Evolutionary conservation across 2,113 vertebrate genomes (phyloP).

Genomic region (Eurystomus gularis): DNA sequence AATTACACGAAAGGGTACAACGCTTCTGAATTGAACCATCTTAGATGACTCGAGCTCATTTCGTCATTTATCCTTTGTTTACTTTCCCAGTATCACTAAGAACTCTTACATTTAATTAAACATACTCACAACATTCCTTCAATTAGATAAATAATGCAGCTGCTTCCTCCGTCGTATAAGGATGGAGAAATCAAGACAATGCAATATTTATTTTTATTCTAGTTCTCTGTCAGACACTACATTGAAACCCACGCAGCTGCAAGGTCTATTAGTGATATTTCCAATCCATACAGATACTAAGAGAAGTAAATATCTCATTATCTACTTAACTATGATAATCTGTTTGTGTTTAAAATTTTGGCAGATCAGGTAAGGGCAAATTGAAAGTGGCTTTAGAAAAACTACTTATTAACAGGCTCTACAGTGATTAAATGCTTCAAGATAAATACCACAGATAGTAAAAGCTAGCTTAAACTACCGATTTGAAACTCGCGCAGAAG

Average conservation of each 20-base stretch:
- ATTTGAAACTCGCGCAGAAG: not conserved
- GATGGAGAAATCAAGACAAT: slow-evolving; percentile 23
- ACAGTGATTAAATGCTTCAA: slow-evolving; percentile 31
- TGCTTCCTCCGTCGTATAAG: not conserved
- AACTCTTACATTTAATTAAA: slow-evolving; percentile 40
- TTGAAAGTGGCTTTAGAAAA: not conserved
- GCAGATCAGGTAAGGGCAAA: not conserved
- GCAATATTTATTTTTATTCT: slow-evolving; percentile 54
- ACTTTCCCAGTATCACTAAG: slow-evolving; percentile 1
- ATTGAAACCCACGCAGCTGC: not conserved
- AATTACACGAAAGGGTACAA: not conserved
- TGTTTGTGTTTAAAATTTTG: slow-evolving; percentile 21
- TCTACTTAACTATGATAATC: not conserved
- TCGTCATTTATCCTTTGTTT: slow-evolving; percentile 50
- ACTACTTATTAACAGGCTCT: slow-evolving; percentile 35
- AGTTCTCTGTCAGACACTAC: not conserved
- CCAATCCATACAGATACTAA: not conserved
- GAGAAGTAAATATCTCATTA: slow-evolving; percentile 28
- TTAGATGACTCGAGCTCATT: not conserved
- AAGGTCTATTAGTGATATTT: not conserved
- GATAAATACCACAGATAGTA: slow-evolving; percentile 54
- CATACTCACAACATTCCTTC: not conserved
- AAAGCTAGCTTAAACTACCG: not conserved
- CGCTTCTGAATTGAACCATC: not conserved
- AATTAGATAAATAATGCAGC: slow-evolving; percentile 59